These are phyloP conservation scores for Thereva unica DNA, from an alignment of 2,888 invertebrate species.

Conservation along the genomic window DNA sequence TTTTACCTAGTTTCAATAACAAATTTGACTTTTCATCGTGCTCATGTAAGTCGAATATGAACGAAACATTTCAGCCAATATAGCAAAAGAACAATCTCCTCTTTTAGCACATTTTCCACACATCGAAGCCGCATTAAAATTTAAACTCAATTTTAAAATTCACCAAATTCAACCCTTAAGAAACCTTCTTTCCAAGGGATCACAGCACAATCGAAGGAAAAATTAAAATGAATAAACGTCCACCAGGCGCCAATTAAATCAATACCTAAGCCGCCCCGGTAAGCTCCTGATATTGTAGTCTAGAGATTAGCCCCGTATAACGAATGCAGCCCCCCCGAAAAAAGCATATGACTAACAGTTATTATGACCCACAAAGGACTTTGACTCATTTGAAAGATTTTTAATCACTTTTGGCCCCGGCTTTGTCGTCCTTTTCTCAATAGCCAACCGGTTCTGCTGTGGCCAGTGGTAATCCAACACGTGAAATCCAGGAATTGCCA, in stretches of 20 bases:
- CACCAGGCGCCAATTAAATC: constrained; percentile 25
- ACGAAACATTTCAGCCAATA: too few species aligned
- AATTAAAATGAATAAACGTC: constrained; percentile 26
- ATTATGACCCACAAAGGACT: constrained; percentile 4
- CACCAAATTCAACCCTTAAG: too few species aligned
- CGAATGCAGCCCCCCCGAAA: constrained; percentile 1
- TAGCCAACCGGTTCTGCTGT: neutral
- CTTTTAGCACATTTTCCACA: too few species aligned
- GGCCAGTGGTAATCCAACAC: neutral
- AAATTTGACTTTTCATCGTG: too few species aligned
- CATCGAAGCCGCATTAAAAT: too few species aligned
- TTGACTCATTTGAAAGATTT: constrained; percentile 1
- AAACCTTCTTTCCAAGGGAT: constrained; percentile 16
- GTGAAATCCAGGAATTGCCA: constrained; percentile 41
- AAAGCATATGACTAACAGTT: neutral
- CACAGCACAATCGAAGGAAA: constrained; percentile 8
- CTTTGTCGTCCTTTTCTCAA: constrained; percentile 21
- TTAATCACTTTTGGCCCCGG: constrained; percentile 21
- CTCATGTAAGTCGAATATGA: too few species aligned
- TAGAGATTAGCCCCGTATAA: constrained; percentile 16
- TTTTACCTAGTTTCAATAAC: too few species aligned
- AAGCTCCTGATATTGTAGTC: constrained; percentile 19
- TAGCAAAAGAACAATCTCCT: too few species aligned
- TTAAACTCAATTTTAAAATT: too few species aligned
- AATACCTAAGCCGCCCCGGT: constrained; percentile 8